Evolutionary conservation across 1,140 invertebrate species (phyloP).

Genomic region (Brachionus asplanchnoidis): DNA sequence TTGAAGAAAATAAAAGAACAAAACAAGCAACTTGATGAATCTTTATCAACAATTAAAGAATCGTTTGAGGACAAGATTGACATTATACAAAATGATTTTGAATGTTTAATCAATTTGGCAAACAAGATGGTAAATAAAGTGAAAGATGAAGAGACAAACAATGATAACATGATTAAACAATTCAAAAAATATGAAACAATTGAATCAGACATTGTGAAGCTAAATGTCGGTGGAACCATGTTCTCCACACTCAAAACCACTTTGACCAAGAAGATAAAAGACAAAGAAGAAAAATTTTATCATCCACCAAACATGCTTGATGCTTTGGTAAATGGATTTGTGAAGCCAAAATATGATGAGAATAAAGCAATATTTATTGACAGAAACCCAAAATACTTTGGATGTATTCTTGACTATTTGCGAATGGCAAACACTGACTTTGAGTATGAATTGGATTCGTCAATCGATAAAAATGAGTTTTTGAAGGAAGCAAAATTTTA

Average conservation of each 20-base stretch:
- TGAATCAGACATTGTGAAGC: background rate
- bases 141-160: background rate
- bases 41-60: background rate
- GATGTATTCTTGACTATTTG: no score
- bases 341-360: no score
- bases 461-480: no score
- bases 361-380: no score
- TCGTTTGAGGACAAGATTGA: background rate
- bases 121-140: background rate
- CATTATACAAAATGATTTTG: background rate
- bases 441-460: no score
- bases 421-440: no score
- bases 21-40: background rate
- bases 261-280: background rate
- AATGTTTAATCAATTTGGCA: background rate
- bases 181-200: background rate
- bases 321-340: no score
- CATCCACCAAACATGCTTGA: no score
- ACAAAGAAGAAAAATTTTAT: no score
- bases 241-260: background rate
- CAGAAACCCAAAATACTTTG: no score
- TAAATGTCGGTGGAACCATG: background rate
- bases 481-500: no score
- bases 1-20: background rate
- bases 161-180: background rate